A percentile compares a stretch with the other conserved stretches of the same genome.
Conservation (phyloP, 2,797 vertebrate species). For the Clamator glandarius region DNA sequence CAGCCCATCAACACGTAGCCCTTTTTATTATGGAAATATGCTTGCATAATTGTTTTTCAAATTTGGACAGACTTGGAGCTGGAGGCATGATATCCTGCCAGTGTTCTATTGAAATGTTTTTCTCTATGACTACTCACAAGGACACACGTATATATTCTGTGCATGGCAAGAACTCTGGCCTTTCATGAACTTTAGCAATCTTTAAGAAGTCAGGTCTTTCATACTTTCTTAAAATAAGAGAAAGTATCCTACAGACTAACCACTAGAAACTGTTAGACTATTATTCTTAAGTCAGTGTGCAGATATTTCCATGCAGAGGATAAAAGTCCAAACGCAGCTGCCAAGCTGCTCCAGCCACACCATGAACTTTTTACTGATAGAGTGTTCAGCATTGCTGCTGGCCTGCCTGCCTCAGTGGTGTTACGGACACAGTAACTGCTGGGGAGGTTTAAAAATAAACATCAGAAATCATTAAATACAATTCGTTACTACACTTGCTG, state of each 20-base stretch:
- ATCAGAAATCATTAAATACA: not conserved
- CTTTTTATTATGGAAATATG: constrained; percentile 67
- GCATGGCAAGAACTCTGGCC: constrained; percentile 29
- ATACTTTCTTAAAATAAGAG: not conserved
- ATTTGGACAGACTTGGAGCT: constrained; percentile 71
- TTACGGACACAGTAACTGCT: not conserved
- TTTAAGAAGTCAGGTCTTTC: not conserved
- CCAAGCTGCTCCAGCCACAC: not conserved
- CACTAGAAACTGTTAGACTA: not conserved
- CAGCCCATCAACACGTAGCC: constrained; percentile 31
- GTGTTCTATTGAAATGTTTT: constrained; percentile 73
- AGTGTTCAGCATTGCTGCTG: not conserved
- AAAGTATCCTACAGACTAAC: not conserved
- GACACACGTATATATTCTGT: constrained; percentile 69
- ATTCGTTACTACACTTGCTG: not conserved
- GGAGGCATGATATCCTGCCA: constrained; percentile 63
- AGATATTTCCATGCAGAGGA: not conserved
- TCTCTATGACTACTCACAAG: constrained; percentile 65
- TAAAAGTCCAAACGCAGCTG: not conserved
- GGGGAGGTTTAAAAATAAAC: not conserved
- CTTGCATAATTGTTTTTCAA: constrained; percentile 76
- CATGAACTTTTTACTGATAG: not conserved
- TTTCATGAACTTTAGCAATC: constrained; percentile 41
- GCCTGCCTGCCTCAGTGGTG: not conserved
- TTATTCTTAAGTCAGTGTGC: not conserved